These are phyloP conservation scores for Periplaneta americana DNA, from an alignment of 1,140 invertebrate species.

Conservation along the genomic window DNA sequence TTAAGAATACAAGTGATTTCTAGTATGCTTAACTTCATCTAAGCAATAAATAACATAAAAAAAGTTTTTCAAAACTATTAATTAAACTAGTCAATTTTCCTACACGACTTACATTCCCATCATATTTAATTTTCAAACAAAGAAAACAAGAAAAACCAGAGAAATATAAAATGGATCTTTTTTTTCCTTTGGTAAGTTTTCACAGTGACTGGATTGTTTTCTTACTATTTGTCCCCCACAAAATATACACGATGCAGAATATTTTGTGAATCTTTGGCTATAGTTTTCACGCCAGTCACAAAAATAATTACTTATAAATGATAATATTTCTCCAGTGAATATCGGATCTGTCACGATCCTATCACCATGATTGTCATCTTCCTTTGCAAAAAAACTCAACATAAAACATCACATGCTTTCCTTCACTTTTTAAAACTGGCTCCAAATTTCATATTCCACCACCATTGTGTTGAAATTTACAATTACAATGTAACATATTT, in stretches of 20 bases:
- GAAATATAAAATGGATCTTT: not conserved
- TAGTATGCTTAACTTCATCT: not conserved
- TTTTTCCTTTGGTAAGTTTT: not conserved
- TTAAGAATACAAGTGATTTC: not conserved
- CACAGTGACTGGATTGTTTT: not conserved
- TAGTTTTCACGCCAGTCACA: not conserved
- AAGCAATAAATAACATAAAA: not conserved
- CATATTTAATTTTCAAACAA: not conserved
- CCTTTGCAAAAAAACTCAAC: not conserved
- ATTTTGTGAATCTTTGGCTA: not conserved
- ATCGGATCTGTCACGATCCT: not conserved
- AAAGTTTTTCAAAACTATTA: not conserved
- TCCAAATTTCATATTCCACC: not conserved
- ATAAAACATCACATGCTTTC: not conserved
- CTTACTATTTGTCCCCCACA: not conserved
- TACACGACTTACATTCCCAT: not conserved
- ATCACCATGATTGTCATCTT: not conserved
- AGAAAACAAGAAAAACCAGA: not conserved
- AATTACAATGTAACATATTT: conserved; percentile 2
- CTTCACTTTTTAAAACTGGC: not conserved
- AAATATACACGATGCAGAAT: not conserved
- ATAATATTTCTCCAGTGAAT: not conserved
- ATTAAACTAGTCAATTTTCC: not conserved
- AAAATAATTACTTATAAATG: not conserved
- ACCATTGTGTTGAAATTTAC: not conserved